These are phyloP conservation scores for Adelges cooleyi DNA, from an alignment of 1,140 invertebrate genomes.

Conservation along the genomic window DNA sequence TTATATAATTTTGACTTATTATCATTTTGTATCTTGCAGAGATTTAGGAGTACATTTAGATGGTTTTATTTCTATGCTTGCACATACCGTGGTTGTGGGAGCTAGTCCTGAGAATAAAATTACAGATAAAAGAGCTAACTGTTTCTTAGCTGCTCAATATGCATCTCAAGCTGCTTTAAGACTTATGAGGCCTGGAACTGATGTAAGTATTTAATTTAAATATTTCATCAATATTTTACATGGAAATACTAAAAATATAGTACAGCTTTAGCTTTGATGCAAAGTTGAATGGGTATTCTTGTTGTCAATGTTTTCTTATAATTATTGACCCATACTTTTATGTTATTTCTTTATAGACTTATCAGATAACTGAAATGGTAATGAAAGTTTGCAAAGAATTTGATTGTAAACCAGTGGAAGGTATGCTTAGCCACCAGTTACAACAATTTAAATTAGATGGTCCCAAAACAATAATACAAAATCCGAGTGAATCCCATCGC, in stretches of 20 bases:
- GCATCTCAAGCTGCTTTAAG: conserved; percentile 89
- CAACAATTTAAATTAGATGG: conserved; percentile 96
- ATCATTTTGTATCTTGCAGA: conserved; percentile 45
- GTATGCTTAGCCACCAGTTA: conserved; percentile 96
- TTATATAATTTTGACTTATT: too few species aligned
- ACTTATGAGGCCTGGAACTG: conserved; percentile 80
- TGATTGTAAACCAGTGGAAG: conserved; percentile 95
- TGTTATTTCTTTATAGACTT: conserved; percentile 53
- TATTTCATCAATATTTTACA: too few species aligned
- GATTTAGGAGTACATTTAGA: conserved; percentile 97
- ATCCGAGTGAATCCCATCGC: conserved; percentile 92
- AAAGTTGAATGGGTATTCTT: too few species aligned
- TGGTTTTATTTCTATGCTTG: conserved; percentile 96
- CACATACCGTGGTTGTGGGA: conserved; percentile 88
- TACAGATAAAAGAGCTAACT: conserved; percentile 85
- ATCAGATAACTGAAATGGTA: conserved; percentile 82
- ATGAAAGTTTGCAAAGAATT: conserved; percentile 85
- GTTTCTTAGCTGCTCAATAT: conserved; percentile 85
- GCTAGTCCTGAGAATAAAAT: conserved; percentile 56
- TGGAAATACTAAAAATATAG: too few species aligned
- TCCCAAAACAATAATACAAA: conserved; percentile 97
- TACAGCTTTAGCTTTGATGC: too few species aligned
- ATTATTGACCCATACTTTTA: too few species aligned
- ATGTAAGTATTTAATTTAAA: conserved; percentile 46
- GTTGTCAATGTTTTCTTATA: too few species aligned